These are phyloP conservation scores for Parazoanthus atlanticus DNA, from an alignment of 92 coral and sea anemone genomes.

Conservation along the genomic window DNA sequence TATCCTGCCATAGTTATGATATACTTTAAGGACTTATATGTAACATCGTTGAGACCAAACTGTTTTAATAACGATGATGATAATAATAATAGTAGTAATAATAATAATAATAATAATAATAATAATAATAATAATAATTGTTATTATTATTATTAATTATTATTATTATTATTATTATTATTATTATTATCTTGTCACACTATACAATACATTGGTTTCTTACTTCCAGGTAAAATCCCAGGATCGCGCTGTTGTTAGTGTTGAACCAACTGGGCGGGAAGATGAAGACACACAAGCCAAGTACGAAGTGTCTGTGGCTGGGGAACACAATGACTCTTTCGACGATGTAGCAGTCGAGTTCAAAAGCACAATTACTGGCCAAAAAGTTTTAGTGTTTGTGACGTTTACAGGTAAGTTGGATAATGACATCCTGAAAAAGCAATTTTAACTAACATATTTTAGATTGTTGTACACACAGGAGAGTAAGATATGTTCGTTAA, in stretches of 20 bases:
- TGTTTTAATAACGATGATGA: background rate
- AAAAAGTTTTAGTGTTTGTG: constrained; percentile 67
- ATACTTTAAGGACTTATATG: too few species aligned
- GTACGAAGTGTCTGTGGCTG: constrained; percentile 66
- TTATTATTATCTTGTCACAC: background rate
- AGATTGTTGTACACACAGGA: too few species aligned
- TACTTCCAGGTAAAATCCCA: constrained; percentile 68
- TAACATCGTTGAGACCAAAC: too few species aligned
- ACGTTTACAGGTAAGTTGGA: constrained; percentile 58
- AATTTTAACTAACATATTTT: background rate
- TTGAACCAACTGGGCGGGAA: constrained; percentile 44
- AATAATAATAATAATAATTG: background rate
- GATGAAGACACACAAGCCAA: constrained; percentile 57
- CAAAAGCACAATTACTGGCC: constrained; percentile 80
- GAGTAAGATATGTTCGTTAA: too few species aligned
- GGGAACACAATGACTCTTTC: constrained; percentile 68
- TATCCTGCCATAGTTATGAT: too few species aligned
- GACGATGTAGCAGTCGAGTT: constrained; percentile 75
- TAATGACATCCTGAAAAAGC: too few species aligned
- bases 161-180: background rate
- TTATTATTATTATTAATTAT: background rate
- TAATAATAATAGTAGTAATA: background rate
- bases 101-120: background rate
- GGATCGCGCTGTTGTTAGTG: constrained; percentile 57
- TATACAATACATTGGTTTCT: background rate